Base-by-base conservation (phyloP, 1,140 invertebrate genomes). In the Riptortus pedestris region DNA sequence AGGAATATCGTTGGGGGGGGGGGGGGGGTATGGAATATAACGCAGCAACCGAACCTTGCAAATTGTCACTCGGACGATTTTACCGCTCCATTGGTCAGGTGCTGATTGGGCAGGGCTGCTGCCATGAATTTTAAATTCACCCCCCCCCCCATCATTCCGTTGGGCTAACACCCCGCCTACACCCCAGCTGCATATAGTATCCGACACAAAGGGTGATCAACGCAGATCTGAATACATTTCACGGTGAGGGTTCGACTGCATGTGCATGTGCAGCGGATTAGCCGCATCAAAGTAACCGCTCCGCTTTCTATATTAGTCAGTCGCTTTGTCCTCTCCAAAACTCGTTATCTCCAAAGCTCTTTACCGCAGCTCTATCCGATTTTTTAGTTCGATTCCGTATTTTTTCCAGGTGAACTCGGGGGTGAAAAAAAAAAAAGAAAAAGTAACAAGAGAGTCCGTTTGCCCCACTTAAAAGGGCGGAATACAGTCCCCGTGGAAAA, bases 301-400 rank as follows among this genome's bases (percentile, higher is more conserved):
- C 31, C 5, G 31, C 5, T 38, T 14, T 38, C 31, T 14, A 14
- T 38, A 7, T 38, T 38, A 38, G 14, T 38, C 31, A 38, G 31
- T 38, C 18, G 22, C 52, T 57, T 57, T 57, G 52, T 57, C 22
- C 22, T 57, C 52, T 57, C 52, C 11, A 18, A 57, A 57, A 24
- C 52, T 57, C 52, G 27, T 57, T 57, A 22, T 57, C 52, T 3
- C 24, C 12, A 27, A 24, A 27, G 52, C 27, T 57, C 22, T 57
- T 57, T 38, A 38, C n/a, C n/a, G 31, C 14, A 5, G 5, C 31
- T 38, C 31, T 38, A 38, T 14, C 31, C n/a, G n/a, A n/a, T 38
- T 38, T 38, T 38, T 38, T 14, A 5, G 5, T 14, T 38, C 31
- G 5, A 38, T 14, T 7, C 14, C 31, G 5, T 5, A 38, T 38